phyloP scores from a whole-genome alignment of 2,113 vertebrate genomes.

The Paradisaea rubra region DNA sequence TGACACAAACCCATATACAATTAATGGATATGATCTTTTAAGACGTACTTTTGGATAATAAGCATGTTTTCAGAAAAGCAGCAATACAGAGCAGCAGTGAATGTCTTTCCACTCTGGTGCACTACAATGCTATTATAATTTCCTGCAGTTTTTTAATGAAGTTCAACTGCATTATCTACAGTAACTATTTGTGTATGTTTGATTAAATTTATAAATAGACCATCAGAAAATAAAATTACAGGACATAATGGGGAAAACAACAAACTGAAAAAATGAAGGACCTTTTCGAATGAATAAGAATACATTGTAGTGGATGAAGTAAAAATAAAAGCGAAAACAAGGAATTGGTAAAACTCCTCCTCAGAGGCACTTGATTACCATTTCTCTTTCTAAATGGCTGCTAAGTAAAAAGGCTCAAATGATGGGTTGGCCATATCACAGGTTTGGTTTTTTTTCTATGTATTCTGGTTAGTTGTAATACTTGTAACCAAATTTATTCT shows the following conservation, averaged over 20 bases:
- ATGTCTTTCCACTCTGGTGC: background rate
- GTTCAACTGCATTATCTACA: background rate
- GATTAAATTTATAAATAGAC: background rate
- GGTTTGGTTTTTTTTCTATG: background rate
- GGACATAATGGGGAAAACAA: background rate
- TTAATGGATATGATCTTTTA: background rate
- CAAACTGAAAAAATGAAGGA: background rate
- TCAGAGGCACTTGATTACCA: background rate
- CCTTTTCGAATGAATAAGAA: background rate
- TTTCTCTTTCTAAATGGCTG: background rate
- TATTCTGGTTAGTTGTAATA: background rate
- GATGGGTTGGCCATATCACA: background rate
- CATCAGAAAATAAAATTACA: background rate
- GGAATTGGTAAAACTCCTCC: background rate
- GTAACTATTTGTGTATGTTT: background rate
- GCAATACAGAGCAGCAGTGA: background rate
- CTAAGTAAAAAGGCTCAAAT: background rate
- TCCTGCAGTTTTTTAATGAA: conserved; percentile 17
- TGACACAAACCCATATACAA: background rate
- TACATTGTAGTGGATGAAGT: background rate
- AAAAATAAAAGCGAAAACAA: background rate
- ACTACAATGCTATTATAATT: background rate
- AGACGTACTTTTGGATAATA: background rate
- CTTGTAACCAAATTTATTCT: background rate
- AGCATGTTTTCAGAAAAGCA: background rate